Percentiles rank a stretch among this genome's conserved stretches.
These are phyloP conservation scores for Thera obeliscata DNA, from an alignment of 2,888 invertebrate species.

Conservation along the genomic window DNA sequence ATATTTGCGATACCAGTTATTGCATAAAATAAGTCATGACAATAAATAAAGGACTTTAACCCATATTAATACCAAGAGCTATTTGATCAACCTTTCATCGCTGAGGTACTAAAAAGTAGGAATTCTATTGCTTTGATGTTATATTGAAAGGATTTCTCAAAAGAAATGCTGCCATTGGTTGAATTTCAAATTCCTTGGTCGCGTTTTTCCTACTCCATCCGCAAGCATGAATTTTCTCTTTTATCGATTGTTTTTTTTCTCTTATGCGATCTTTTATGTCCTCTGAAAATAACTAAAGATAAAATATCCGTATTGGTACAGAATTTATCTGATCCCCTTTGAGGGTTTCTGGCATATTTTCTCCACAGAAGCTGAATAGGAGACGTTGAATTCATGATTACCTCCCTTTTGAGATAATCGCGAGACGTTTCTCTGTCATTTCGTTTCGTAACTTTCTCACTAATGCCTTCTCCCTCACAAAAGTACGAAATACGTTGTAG, in stretches of 20 bases:
- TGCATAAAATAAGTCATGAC: too few species aligned
- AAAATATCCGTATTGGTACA: constrained; percentile 21
- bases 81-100: constrained; percentile 28
- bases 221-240: constrained; percentile 18
- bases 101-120: constrained; percentile 24
- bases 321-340: constrained; percentile 25
- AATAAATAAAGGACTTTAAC: not conserved
- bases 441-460: constrained; percentile 27
- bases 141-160: constrained; percentile 26
- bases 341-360: constrained; percentile 27
- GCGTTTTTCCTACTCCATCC: constrained; percentile 26
- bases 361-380: constrained; percentile 12
- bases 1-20: too few species aligned
- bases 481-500: constrained; percentile 28
- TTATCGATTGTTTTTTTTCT: constrained; percentile 4
- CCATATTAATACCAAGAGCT: not conserved
- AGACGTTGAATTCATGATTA: constrained; percentile 25
- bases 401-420: constrained; percentile 28
- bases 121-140: constrained; percentile 28
- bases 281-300: constrained; percentile 15
- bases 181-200: constrained; percentile 32
- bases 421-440: constrained; percentile 31
- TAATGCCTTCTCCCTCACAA: constrained; percentile 23
- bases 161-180: constrained; percentile 30
- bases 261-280: constrained; percentile 22